Evolutionary conservation across 2,797 vertebrate genomes (phyloP).

Genomic region (Muscicapa striata): DNA sequence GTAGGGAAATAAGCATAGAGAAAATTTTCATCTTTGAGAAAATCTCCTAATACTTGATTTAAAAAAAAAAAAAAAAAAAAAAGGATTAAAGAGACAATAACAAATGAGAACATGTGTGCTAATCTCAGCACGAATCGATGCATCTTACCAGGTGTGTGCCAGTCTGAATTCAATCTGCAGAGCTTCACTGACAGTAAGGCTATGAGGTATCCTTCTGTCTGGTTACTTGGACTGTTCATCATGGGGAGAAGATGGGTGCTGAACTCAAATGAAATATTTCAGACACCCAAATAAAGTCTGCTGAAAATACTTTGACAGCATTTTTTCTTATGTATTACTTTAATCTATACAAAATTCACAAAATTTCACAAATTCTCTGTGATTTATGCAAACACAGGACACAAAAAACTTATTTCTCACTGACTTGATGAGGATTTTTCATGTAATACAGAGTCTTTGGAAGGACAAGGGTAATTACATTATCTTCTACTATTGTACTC

Average conservation of each 20-base stretch:
- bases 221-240: conserved; percentile 19
- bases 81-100: conserved; percentile 28
- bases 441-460: background rate
- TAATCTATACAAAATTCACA: background rate
- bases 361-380: background rate
- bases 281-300: background rate
- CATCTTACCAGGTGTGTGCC: conserved; percentile 25
- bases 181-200: background rate
- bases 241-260: background rate
- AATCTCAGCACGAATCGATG: conserved; percentile 6
- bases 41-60: too few species aligned
- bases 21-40: too few species aligned
- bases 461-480: background rate
- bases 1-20: too few species aligned
- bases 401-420: background rate
- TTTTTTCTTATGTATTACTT: background rate
- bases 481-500: background rate
- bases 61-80: background rate
- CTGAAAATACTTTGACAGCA: background rate
- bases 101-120: conserved; percentile 15
- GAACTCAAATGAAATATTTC: conserved; percentile 6
- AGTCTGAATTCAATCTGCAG: conserved; percentile 5
- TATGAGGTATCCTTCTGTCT: background rate
- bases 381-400: background rate
- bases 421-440: background rate